These are phyloP conservation scores for Lathronympha strigana DNA, from an alignment of 2,888 invertebrate species.

Conservation along the genomic window DNA sequence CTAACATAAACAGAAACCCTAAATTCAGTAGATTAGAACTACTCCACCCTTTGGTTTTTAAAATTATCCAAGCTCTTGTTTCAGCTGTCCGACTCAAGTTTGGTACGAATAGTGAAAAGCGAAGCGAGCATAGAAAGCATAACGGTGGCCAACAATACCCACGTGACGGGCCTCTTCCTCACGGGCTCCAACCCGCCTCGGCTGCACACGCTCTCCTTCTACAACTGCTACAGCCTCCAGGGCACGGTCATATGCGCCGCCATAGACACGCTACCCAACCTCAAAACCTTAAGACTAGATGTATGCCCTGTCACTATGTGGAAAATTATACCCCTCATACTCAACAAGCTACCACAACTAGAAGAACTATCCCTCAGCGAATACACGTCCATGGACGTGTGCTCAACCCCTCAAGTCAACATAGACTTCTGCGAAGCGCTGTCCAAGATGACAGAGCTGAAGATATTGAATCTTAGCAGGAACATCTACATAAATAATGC, in stretches of 20 bases:
- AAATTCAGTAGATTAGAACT: too few relatives aligned
- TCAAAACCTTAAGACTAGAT: constrained; percentile 68
- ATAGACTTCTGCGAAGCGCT: constrained; percentile 69
- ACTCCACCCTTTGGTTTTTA: background rate
- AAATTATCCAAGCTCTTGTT: constrained; percentile 19
- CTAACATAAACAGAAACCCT: too few relatives aligned
- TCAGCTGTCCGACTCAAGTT: constrained; percentile 73
- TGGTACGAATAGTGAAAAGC: constrained; percentile 69
- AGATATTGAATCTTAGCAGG: constrained; percentile 70
- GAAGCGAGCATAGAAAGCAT: constrained; percentile 68
- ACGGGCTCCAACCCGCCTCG: constrained; percentile 61
- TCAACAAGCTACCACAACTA: constrained; percentile 65
- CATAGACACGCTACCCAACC: constrained; percentile 59
- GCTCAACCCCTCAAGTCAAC: constrained; percentile 53
- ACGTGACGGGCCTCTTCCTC: constrained; percentile 74
- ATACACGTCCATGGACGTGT: constrained; percentile 60
- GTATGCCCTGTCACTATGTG: constrained; percentile 69
- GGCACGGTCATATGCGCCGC: constrained; percentile 69
- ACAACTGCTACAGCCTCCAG: constrained; percentile 76
- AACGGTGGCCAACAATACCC: constrained; percentile 69
- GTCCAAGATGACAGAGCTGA: constrained; percentile 70
- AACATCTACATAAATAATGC: constrained; percentile 80
- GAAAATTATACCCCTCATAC: constrained; percentile 69
- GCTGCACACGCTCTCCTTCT: constrained; percentile 65
- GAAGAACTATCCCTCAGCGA: constrained; percentile 72